phyloP scores from a whole-genome alignment of 2,888 invertebrate species.

The Epiblema foenella region DNA sequence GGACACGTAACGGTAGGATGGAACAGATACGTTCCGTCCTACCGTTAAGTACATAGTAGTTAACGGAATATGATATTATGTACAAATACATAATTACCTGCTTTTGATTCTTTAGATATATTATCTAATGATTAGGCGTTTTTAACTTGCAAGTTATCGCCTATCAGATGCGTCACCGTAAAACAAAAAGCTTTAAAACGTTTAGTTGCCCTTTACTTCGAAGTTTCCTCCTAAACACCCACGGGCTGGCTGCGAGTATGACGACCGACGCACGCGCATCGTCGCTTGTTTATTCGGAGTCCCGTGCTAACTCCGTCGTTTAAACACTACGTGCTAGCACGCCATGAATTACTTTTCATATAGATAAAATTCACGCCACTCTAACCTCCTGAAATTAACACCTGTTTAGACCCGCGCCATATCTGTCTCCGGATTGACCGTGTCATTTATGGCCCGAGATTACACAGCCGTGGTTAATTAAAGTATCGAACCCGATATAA shows the following conservation, averaged over 20 bases:
- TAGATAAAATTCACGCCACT: slow-evolving; percentile 85
- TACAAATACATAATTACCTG: no score
- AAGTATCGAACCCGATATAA: slow-evolving; percentile 53
- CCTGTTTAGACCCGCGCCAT: slow-evolving; percentile 78
- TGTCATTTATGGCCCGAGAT: slow-evolving; percentile 63
- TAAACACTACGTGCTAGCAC: slow-evolving; percentile 82
- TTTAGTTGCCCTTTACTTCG: background rate
- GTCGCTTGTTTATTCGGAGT: slow-evolving; percentile 77
- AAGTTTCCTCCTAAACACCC: slow-evolving; percentile 18
- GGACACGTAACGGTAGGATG: no score
- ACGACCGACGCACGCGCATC: slow-evolving; percentile 50
- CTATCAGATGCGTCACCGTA: no score
- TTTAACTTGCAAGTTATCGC: no score
- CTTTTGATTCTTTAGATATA: no score
- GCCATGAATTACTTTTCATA: slow-evolving; percentile 84
- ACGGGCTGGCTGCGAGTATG: slow-evolving; percentile 1
- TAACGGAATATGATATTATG: no score
- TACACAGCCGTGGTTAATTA: slow-evolving; percentile 60
- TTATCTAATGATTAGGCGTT: no score
- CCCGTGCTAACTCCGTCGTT: slow-evolving; percentile 82
- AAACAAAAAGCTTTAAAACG: background rate
- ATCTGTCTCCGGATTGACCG: slow-evolving; percentile 57
- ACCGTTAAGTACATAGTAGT: no score
- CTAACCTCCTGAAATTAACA: slow-evolving; percentile 85
- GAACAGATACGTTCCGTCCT: no score